Evolutionary conservation across 2,797 vertebrate genomes (phyloP), one percentile per base, ranked within the genome.

Genomic region (Sciurus vulgaris): DNA sequence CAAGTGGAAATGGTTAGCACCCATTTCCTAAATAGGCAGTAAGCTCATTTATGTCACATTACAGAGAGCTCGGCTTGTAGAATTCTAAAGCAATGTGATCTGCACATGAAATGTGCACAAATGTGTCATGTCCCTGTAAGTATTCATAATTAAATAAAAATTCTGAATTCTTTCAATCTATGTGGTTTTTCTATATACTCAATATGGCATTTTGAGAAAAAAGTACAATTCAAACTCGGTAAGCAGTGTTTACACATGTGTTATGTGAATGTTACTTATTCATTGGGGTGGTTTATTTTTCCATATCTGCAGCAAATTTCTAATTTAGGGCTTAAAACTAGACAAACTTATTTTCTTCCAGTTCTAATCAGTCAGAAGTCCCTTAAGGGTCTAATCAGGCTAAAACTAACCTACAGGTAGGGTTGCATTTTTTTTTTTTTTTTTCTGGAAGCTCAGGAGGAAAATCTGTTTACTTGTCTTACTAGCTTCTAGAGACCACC

Each of bases 1-100:
- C 96, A 97, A 97, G 98, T 89, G 97, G 96, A 98, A 98, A 98
- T 89, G 95, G 96, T 97, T 95, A 97, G 92, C 63, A 95, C 61
- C 93, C 94, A 84, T 76, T 98, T 98, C 95, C 96, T 94, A 97
- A 97, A 96, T 97, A 95, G 61, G 96, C 89, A 83, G 91, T 92
- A 94, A 95, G 86, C 51, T 96, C 83, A 94, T 96, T 96, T 89
- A 93, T 63, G 84, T 93, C 86, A 89, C 81, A 54, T 96, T 95
- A 84, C 24, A n/a, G 30, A 95, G 59, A 94, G 81, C 63, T 91
- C 91, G 85, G 93, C 96, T 97, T 91, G 89, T 89, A 90, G 82
- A 81, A 73, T 81, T 89, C 74, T 88, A 95, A 86, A n/a, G 88
- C 70, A 63, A 74, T 87, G 74, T 7, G 63, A 96, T 72, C 35